Percentiles rank a stretch among this genome's conserved stretches.
phyloP scores from a whole-genome alignment of 2,888 invertebrate species.

The Tetropium fuscum region DNA sequence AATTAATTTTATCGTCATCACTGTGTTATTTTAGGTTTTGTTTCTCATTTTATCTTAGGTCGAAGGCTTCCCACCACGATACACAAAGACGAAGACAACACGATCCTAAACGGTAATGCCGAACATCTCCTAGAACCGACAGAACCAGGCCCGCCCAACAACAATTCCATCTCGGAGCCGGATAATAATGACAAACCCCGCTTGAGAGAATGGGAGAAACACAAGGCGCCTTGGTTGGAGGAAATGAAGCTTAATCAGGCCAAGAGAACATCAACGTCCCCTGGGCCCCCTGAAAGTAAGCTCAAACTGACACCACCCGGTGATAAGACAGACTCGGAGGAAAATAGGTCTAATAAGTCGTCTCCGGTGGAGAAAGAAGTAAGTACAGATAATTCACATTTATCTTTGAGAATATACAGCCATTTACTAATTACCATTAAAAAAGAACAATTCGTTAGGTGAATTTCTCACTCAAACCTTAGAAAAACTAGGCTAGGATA shows the following conservation, averaged over 20 bases:
- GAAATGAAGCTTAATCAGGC: slow-evolving; percentile 85
- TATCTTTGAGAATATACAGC: no score
- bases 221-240: slow-evolving; percentile 84
- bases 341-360: slow-evolving; percentile 27
- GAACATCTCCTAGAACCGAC: slow-evolving; percentile 46
- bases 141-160: slow-evolving; percentile 21
- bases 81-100: slow-evolving; percentile 55
- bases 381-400: no score
- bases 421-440: no score
- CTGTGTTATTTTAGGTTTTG: not conserved
- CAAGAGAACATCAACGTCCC: slow-evolving; percentile 70
- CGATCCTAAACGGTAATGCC: slow-evolving; percentile 55
- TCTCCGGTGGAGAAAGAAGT: slow-evolving; percentile 37
- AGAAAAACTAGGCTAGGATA: no score
- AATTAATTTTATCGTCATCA: slow-evolving; percentile 7
- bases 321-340: slow-evolving; percentile 58
- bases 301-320: slow-evolving; percentile 31
- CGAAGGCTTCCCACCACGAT: slow-evolving; percentile 74
- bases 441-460: no score
- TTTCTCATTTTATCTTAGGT: slow-evolving; percentile 48
- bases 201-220: slow-evolving; percentile 78
- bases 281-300: slow-evolving; percentile 52
- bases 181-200: slow-evolving; percentile 71
- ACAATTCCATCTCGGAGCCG: slow-evolving; percentile 26
- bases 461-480: no score